Conservation (phyloP, 2,113 vertebrate species). For the Neolamprologus fasciatus region DNA sequence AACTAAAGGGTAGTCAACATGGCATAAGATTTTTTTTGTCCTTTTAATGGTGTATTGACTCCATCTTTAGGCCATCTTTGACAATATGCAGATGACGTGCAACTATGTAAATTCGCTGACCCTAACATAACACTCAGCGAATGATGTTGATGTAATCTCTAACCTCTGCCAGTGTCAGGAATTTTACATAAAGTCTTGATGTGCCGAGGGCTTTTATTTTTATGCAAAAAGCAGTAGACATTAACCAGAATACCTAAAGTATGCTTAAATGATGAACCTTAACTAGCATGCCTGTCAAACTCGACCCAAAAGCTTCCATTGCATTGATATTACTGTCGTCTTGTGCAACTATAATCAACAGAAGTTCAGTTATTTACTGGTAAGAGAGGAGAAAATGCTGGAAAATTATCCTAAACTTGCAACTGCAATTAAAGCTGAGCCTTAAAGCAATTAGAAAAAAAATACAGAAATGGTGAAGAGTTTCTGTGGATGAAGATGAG, state of each 20-base stretch:
- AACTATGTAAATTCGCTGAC: background rate
- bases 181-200: constrained; percentile 5
- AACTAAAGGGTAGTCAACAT: background rate
- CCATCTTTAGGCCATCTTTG: background rate
- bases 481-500: constrained; percentile 13
- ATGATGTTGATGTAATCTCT: background rate
- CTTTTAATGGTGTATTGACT: background rate
- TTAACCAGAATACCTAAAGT: constrained; percentile 9
- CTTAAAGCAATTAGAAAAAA: background rate
- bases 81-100: background rate
- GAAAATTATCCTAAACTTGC: background rate
- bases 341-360: background rate
- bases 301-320: background rate
- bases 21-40: background rate
- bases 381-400: background rate
- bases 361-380: background rate
- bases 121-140: background rate
- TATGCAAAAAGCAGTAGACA: constrained; percentile 7
- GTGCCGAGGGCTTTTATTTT: constrained; percentile 2
- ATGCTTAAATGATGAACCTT: background rate
- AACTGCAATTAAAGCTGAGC: background rate
- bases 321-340: background rate
- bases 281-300: background rate
- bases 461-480: background rate
- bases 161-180: background rate